Evolutionary conservation across 2,797 vertebrate genomes (phyloP).

Genomic region (Gallinago nigripennis): DNA sequence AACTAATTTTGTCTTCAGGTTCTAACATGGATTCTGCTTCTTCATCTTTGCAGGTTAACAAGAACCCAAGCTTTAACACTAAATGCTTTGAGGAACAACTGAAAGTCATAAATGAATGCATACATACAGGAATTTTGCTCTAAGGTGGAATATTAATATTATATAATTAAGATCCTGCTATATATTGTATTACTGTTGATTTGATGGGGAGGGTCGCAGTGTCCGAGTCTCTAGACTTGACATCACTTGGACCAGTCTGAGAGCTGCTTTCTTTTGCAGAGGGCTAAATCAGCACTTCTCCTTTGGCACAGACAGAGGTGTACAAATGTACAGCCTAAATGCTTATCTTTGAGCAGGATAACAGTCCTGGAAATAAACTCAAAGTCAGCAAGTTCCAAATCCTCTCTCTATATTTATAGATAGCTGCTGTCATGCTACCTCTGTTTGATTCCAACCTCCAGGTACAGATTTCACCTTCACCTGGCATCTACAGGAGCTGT

Average conservation of each 20-base stretch:
- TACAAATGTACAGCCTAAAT: not conserved
- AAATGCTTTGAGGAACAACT: not conserved
- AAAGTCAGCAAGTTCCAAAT: constrained; percentile 9
- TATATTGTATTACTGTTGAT: not conserved
- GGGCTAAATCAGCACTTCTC: not conserved
- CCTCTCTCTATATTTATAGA: not conserved
- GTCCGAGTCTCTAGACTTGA: rapidly evolving
- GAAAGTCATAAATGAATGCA: not conserved
- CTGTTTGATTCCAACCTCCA: not conserved
- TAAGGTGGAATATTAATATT: not conserved
- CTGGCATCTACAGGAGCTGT: not conserved
- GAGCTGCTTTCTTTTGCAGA: not conserved
- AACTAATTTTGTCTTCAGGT: not conserved
- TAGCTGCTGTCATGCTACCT: not conserved
- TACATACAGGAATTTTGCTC: not conserved
- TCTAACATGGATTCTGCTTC: not conserved
- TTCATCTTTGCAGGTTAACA: not conserved
- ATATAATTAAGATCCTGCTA: not conserved
- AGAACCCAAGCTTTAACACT: not conserved
- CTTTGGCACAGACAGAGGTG: not conserved
- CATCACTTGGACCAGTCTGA: not conserved
- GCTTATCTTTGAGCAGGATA: not conserved
- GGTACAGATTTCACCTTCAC: not conserved
- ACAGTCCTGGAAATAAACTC: not conserved
- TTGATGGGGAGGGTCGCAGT: not conserved